Base-by-base conservation (phyloP, 2,888 invertebrate species). In the Cephalotes varians region DNA sequence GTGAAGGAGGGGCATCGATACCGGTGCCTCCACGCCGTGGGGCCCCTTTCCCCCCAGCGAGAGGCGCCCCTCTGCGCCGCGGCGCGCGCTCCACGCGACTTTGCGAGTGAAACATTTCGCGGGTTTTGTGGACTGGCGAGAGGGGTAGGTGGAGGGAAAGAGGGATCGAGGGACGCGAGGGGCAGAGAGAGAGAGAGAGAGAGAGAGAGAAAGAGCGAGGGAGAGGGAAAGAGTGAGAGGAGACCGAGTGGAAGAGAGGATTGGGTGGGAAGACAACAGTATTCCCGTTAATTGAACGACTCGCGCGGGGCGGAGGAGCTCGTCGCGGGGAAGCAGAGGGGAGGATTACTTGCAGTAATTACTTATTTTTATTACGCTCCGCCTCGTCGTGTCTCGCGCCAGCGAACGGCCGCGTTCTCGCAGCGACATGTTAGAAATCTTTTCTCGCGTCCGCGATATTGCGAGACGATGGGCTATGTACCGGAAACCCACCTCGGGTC, bases 301-400 rank as follows among this genome's bases (percentile, higher is more conserved):
- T 88, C 85, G 87, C 86, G 91, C 82, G 69, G 88, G 86, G 91
- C 76, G 82, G 89, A 82, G 86, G 88, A 85, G 88, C 56, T 79
- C 49, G 65, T 44, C 47, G 83, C 64, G 69, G 62, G 87, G n/a
- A 72, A 40, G 76, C 80, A 81, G 79, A 87, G 92, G 84, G 85
- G 87, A 91, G 92, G 93, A 94, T 94, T 94, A 93, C 93, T 93
- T 88, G 86, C 91, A 93, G 94, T 94, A 94, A 94, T 94, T 94
- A 94, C 93, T 93, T 93, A 94, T 93, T 94, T 94, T 94, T 94
- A 94, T 94, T 93, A 94, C 92, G 93, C 94, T 91, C 93, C 92
- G 92, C 92, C 93, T 91, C 90, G 90, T 86, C 82, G 81, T 81
- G 64, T 82, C 83, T 82, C 58, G 77, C 71, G 56, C 56, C 71